Evolutionary conservation across 2,888 invertebrate species (phyloP), one percentile per base, ranked within the genome.

Genomic region (Penaeus monodon): DNA sequence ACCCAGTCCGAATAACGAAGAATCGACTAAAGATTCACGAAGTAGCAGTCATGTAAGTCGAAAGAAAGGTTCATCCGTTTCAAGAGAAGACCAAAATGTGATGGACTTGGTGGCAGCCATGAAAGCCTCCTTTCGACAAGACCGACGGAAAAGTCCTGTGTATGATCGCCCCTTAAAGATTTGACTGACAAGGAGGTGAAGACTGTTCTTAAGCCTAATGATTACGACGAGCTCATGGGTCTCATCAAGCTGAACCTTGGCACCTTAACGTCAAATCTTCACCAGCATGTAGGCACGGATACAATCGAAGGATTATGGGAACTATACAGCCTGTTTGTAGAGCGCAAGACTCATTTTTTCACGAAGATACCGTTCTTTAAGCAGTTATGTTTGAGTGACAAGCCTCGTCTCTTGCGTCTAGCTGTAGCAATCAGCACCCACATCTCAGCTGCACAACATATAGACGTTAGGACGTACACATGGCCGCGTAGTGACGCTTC

Each of bases 361-460:
- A 57, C 57, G 12, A 49, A 57, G 29, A 24, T 77, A 77, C 77
- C 77, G 22, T 57, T 24, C 57, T 77, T 77, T 20, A 77, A 33
- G 49, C n/a, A 57, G 14, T 33, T 77, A 63, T 49, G n/a, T 33
- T n/a, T 29, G 27, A 27, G 24, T n/a, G 77, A 77, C 77, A 27
- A 63, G 57, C 57, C 17, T n/a, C 49, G 33, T 27, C 57, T 77
- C 17, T 29, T 77, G n/a, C 49, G 77, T n/a, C 77, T 57, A 29
- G 77, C 77, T n/a, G 77, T 77, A 44, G 77, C 29, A 8, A 77
- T 57, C 77, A 77, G 77, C 49, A 57, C 57, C n/a, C 77, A 77
- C n/a, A 27, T 77, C 20, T 57, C 76, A 17, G 77, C 77, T 24
- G 77, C 77, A 10, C 77, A 77, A 27, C 57, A 57, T 29, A 49